Evolutionary conservation across 2,797 vertebrate species (phyloP).

Genomic region (Mycteria americana): DNA sequence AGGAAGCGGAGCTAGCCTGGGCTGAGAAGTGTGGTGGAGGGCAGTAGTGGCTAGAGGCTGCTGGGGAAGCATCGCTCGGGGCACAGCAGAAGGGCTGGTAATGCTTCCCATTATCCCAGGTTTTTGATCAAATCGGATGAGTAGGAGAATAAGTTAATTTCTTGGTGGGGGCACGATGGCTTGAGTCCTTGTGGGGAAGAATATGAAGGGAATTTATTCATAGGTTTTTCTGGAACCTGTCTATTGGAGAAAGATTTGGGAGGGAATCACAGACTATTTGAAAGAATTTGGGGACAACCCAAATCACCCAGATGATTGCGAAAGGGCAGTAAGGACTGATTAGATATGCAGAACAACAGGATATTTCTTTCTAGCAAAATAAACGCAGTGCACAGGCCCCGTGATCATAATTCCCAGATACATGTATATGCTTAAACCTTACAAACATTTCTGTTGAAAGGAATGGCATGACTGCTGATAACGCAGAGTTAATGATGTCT

Average conservation of each 20-base stretch:
- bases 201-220: neutral
- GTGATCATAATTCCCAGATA: neutral
- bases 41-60: neutral
- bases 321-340: neutral
- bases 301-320: neutral
- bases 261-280: neutral
- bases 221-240: neutral
- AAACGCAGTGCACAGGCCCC: neutral
- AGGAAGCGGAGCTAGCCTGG: neutral
- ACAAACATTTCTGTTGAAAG: neutral
- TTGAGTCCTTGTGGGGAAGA: neutral
- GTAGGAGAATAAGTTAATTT: neutral
- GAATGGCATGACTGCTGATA: neutral
- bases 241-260: neutral
- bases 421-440: neutral
- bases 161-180: accelerated
- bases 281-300: neutral
- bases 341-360: neutral
- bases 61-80: neutral
- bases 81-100: neutral
- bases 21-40: neutral
- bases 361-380: neutral
- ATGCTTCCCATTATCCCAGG: neutral
- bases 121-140: neutral
- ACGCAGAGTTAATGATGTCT: neutral